Evolutionary conservation across 2,888 invertebrate genomes (phyloP), one percentile per base, ranked within the genome.

Genomic region (Hoplodrina ambigua): DNA sequence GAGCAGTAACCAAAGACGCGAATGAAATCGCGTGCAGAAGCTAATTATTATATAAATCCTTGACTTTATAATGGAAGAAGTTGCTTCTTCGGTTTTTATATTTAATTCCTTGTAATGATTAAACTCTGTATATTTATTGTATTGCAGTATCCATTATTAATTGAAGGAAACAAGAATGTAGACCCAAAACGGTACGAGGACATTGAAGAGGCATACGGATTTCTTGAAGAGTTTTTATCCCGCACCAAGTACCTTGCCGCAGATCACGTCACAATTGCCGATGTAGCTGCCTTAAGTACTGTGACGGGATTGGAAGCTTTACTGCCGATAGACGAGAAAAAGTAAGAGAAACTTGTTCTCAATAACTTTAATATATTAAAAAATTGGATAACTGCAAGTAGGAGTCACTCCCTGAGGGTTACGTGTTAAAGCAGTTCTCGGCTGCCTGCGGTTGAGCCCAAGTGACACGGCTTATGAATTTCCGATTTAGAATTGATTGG

Each of bases 101-200:
- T 37, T 37, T 37, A 37, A 37, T 46, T 17, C 6, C 17, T 46
- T 6, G 0, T 17, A 46, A 46, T 17, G 0, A 15, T 11, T 4
- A 37, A 1, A 13, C 41, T 41, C 11, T 13, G 41, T 10, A 8
- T 56, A 19, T 50, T 4, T 19, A 11, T 37, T 8, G 25, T 25
- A 25, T 57, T 62, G 0, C 63, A 72, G 72, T 49, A 20, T 13
- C 10, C 19, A 7, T 30, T 72, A 37, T 33, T 97, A 0, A 17
- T 72, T n/a, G 63, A 62, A 15, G 49, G 57, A 13, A 49, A 52
- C 3, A 71, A n/a, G 15, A 46, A 25, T 10, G 41, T 53, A 46
- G 44, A 52, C 25, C 57, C 62, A 11, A 25, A 72, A 20, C 25
- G 20, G 15, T 46, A 72, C 37, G 72, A 72, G 8, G 25, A 52